phyloP scores from a whole-genome alignment of 2,113 vertebrate species.

The Maccullochella peelii region DNA sequence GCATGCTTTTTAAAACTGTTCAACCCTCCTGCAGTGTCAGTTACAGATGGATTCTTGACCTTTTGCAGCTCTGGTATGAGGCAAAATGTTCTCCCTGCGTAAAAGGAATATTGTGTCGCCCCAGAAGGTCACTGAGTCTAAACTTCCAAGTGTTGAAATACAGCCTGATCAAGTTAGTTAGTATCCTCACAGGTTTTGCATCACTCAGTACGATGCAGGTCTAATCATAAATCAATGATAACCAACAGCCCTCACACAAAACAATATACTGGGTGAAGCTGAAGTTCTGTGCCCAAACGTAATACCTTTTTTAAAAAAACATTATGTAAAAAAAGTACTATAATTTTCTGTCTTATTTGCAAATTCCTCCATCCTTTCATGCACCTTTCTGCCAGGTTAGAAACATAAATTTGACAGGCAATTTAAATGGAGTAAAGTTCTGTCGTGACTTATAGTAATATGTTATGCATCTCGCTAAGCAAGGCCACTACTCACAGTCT shows the following conservation, averaged over 20 bases:
- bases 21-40: slow-evolving; percentile 23
- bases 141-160: slow-evolving; percentile 25
- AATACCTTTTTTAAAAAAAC: too few relatives aligned
- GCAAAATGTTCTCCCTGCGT: background rate
- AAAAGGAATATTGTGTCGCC: background rate
- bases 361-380: background rate
- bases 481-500: slow-evolving; percentile 16
- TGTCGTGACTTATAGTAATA: background rate
- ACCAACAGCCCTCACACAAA: background rate
- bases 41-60: slow-evolving; percentile 48
- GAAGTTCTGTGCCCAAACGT: background rate
- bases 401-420: background rate
- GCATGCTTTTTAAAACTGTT: slow-evolving; percentile 30
- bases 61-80: slow-evolving; percentile 20
- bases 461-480: background rate
- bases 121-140: background rate
- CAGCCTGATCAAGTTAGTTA: background rate
- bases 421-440: background rate
- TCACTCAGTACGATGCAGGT: slow-evolving; percentile 5
- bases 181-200: slow-evolving; percentile 28
- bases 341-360: background rate
- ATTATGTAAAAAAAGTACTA: too few relatives aligned
- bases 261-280: background rate
- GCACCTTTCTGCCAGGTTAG: background rate
- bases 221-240: background rate